Conservation (phyloP, 2,113 vertebrate species). For the Mystacornis crossleyi region DNA sequence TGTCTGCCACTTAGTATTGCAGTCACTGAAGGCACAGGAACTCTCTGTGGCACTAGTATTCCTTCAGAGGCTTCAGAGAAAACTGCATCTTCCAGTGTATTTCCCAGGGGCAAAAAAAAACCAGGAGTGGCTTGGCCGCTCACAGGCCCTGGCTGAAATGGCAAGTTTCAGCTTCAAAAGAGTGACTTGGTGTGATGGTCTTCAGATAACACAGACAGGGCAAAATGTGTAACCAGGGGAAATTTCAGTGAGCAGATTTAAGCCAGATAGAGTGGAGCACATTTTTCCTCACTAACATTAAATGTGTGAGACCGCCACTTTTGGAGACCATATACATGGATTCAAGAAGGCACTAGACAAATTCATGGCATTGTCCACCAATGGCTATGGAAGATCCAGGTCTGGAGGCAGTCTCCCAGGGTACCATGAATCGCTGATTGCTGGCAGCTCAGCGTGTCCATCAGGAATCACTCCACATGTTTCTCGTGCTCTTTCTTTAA, state of each 20-base stretch:
- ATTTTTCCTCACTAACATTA: neutral
- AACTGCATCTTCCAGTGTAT: neutral
- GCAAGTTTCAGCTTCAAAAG: neutral
- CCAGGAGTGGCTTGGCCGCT: neutral
- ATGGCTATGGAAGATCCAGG: neutral
- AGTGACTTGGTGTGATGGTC: neutral
- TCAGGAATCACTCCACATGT: neutral
- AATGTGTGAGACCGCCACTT: neutral
- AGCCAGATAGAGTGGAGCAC: neutral
- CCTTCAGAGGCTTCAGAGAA: neutral
- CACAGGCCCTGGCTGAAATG: neutral
- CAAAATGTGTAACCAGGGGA: neutral
- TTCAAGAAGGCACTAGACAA: neutral
- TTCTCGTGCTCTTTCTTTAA: neutral
- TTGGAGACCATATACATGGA: neutral
- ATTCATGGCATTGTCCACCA: neutral
- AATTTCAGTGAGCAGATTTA: neutral
- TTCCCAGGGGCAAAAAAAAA: neutral
- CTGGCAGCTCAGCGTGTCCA: neutral
- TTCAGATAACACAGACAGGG: neutral
- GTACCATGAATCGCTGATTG: fast-evolving
- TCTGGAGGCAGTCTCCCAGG: neutral
- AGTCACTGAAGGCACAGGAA: neutral
- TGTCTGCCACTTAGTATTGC: neutral
- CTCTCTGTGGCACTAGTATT: neutral